Percentiles rank a stretch among this genome's conserved stretches.
phyloP scores from a whole-genome alignment of 2,888 invertebrate genomes.

The Fragum fragum region DNA sequence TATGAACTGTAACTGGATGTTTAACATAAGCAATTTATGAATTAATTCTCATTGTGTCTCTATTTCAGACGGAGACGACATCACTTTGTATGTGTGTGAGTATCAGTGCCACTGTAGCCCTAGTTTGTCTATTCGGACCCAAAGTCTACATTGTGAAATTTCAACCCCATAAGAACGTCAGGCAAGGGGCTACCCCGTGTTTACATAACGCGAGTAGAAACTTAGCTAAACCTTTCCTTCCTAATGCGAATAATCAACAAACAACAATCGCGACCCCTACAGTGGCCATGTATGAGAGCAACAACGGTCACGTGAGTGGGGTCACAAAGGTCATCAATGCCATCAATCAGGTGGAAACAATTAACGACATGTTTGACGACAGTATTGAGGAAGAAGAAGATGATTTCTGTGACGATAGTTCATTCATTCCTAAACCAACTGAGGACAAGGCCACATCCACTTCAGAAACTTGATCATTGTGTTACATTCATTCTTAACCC shows the following conservation, averaged over 20 bases:
- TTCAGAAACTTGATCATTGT: slow-evolving; percentile 36
- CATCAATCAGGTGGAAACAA: slow-evolving; percentile 64
- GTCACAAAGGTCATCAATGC: slow-evolving; percentile 50
- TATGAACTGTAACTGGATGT: not conserved
- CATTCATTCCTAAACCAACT: slow-evolving; percentile 61
- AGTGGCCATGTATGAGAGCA: slow-evolving; percentile 65
- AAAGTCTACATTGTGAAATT: slow-evolving; percentile 92
- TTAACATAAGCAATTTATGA: too few relatives aligned
- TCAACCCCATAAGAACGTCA: slow-evolving; percentile 92
- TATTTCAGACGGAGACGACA: slow-evolving; percentile 90
- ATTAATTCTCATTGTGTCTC: too few relatives aligned
- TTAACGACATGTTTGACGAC: slow-evolving; percentile 77
- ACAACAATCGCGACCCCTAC: slow-evolving; percentile 44
- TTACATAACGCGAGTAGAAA: slow-evolving; percentile 62
- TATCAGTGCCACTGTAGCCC: slow-evolving; percentile 91
- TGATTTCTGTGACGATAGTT: slow-evolving; percentile 66
- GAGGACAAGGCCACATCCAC: slow-evolving; percentile 67
- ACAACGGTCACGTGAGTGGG: slow-evolving; percentile 62
- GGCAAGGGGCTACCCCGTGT: slow-evolving; percentile 88
- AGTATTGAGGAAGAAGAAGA: slow-evolving; percentile 78
- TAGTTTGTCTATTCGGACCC: slow-evolving; percentile 91
- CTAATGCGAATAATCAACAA: slow-evolving; percentile 49
- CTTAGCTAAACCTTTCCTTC: slow-evolving; percentile 64
- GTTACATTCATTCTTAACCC: too few relatives aligned
- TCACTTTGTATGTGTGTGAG: slow-evolving; percentile 91